Base-by-base conservation (phyloP, 2,113 vertebrate species). In the Varanus komodoensis region DNA sequence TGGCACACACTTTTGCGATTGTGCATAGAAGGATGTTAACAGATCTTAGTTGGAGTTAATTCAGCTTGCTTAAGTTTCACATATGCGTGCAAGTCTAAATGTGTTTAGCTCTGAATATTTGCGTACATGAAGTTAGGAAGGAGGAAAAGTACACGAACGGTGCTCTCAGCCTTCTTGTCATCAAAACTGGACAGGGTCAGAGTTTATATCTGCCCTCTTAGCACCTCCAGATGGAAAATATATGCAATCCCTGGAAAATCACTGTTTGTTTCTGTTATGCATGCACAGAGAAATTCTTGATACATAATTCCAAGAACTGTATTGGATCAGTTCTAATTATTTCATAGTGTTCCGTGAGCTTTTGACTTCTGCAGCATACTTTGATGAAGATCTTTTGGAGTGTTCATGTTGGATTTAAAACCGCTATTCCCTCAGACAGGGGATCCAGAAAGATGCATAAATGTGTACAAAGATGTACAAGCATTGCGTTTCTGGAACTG, bases 401-500 rank as follows among this genome's bases (percentile, higher is more conserved):
- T 69, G 68, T 27, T 68, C 44, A 34, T n/a, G 68, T n/a, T 85
- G 29, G 27, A 71, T 71, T 8, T 17, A 32, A 8, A 29, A 50
- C 38, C 19, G 23, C 14, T 9, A 27, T 73, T 52, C 67, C 44
- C 17, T 69, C 44, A 73, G 44, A 15, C 44, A 71, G 83, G 2
- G 34, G 52, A 67, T 61, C 57, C 25, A 44, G 57, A 38, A 38
- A 27, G 34, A 14, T 32, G 29, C 32, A 52, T 50, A 50, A 17
- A 8, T 17, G n/a, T 52, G 6, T 50, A 14, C 54, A 82, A 83
- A 64, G 34, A 57, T 6, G 34, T 38, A 21, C 4, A 23, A 67
- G 81, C 87, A 1, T 71, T 5, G 79, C 91, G 81, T 48, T 6
- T 9, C 89, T 78, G 15, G 32, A 57, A 82, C 92, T 88, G 67